A percentile compares a stretch with the other conserved stretches of the same genome.
These are phyloP conservation scores for Imbricaverruca yamaguchii DNA, from an alignment of 2,888 invertebrate genomes.

Conservation along the genomic window DNA sequence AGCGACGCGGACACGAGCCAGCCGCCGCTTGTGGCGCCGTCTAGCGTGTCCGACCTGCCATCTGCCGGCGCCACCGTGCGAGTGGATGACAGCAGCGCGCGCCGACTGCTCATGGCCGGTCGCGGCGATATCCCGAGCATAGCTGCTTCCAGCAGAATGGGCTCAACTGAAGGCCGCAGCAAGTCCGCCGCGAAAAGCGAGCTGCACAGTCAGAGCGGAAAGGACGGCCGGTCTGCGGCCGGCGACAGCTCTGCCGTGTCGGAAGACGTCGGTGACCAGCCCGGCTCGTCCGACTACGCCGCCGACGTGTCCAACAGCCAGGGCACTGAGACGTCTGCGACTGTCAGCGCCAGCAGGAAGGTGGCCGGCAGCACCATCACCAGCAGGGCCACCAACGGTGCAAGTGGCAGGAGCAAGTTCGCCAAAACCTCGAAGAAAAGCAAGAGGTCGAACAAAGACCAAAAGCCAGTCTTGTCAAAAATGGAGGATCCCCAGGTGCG, in stretches of 20 bases:
- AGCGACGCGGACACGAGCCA: not conserved
- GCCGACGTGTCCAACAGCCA: not conserved
- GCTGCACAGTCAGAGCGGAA: not conserved
- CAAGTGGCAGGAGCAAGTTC: not conserved
- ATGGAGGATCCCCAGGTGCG: not conserved
- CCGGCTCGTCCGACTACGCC: not conserved
- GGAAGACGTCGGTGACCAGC: not conserved
- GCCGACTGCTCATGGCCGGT: not conserved
- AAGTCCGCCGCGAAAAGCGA: too few species aligned
- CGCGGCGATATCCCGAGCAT: too few species aligned
- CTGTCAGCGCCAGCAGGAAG: not conserved
- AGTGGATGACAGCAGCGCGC: not conserved
- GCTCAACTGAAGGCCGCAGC: too few species aligned
- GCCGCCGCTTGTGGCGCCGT: not conserved
- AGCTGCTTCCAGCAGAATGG: too few species aligned
- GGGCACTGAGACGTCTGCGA: not conserved
- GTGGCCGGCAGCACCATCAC: not conserved
- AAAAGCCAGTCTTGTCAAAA: not conserved
- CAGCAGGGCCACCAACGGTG: not conserved
- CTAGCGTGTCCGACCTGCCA: not conserved
- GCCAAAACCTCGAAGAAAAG: not conserved
- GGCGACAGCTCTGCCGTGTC: not conserved
- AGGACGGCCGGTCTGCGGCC: not conserved
- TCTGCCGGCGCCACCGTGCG: not conserved
- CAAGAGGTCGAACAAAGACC: not conserved